Evolutionary conservation across 2,113 vertebrate species (phyloP), one percentile per base, ranked within the genome.

Genomic region (Pterocles gutturalis): DNA sequence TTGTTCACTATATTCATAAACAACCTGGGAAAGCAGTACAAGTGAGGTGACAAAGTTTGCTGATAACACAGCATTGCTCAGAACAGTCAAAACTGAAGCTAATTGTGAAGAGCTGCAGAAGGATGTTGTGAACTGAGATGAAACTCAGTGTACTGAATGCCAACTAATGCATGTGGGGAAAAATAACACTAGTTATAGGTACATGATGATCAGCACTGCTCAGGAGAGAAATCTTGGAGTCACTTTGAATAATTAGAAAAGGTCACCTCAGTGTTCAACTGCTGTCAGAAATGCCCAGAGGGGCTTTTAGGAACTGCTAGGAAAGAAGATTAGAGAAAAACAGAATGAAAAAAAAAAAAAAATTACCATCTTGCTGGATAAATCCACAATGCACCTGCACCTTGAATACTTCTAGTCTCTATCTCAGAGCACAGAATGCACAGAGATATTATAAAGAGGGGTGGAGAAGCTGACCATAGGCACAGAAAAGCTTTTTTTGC

Each of bases 181-280:
- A 87, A 80, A 76, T 4, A 58, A 24, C 54, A 26, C 22, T 21
- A 21, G 28, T 62, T 83, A 31, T 11, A 77, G 46, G 76, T 54
- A 70, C 31, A 41, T 4, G 9, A 34, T 36, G 45, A 67, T 91
- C 73, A 90, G 78, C 66, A 17, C 48, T 66, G 72, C 71, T 82
- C 71, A 69, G 83, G 41, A 96, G 62, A 96, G 66, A 90, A 64
- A 90, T 88, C 76, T 86, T 90, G 67, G 82, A 90, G 90, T 80
- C 76, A 89, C 86, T 93, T 70, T 61, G 66, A 85, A 80, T 85
- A 77, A 88, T 89, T 90, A 95, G 53, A 58, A 95, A 86, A 88
- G 83, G 90, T 88, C 83, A 90, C 54, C 46, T 86, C 75, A 36
- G 71, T 86, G 86, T 76, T 92, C 89, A 92, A 11, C 54, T 83